phyloP scores from a whole-genome alignment of 2,797 vertebrate genomes.

The Cossypha heuglini region DNA sequence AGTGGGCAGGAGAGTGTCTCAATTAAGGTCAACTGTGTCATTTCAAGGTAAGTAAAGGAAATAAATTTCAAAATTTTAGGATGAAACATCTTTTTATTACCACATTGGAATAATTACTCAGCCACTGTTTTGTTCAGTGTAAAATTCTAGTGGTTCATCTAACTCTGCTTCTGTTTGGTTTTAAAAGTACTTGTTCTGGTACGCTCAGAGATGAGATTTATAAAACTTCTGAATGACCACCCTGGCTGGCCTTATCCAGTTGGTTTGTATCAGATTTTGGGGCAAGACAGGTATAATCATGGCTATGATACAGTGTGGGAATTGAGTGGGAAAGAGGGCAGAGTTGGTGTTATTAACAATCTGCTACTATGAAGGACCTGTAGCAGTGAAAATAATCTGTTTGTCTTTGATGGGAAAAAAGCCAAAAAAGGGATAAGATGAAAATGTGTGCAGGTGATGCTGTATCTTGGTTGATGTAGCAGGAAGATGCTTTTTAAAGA shows the following conservation, averaged over 20 bases:
- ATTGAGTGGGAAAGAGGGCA: not conserved
- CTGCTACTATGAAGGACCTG: not conserved
- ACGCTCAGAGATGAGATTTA: not conserved
- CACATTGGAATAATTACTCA: not conserved
- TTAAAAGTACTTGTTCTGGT: not conserved
- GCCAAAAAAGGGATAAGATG: not conserved
- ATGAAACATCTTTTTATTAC: not conserved
- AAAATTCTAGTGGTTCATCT: not conserved
- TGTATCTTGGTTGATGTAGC: not conserved
- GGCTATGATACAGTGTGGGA: not conserved
- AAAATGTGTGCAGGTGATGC: not conserved
- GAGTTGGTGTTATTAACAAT: not conserved
- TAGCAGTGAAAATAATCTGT: not conserved
- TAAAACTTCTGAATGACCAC: not conserved
- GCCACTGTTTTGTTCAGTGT: not conserved
- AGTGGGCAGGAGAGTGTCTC: conserved; percentile 61
- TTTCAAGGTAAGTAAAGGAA: conserved; percentile 67
- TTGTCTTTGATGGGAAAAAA: not conserved
- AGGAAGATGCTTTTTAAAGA: not conserved
- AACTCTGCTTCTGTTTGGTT: not conserved
- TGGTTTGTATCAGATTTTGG: not conserved
- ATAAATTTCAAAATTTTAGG: not conserved
- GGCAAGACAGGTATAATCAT: not conserved
- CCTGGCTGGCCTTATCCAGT: not conserved
- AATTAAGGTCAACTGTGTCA: conserved; percentile 52